Base-by-base conservation (phyloP, 2,888 invertebrate species). In the Orthonevra nobilis region DNA sequence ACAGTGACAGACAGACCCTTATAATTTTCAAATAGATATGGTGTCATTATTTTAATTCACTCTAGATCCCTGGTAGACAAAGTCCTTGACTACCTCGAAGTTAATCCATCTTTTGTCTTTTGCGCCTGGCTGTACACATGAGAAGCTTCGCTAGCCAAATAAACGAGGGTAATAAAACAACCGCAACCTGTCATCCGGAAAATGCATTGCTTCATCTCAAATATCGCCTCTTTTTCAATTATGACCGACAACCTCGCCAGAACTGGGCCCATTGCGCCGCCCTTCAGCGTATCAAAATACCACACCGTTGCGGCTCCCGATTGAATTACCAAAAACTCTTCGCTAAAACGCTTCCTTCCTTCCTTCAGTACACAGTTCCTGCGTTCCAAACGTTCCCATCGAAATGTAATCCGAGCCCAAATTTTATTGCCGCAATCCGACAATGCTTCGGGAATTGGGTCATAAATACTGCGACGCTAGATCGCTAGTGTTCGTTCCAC, bases 291-390 rank as follows among this genome's bases (percentile, higher is more conserved):
- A n/a, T n/a, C n/a, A n/a, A n/a, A n/a, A 54, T 23, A 50, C 66
- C 54, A 56, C 66, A 66, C 36, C 32, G 40, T 38, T 46, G 46
- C 38, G 28, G 26, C 38, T 1, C 15, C 26, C 56, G 56, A 68
- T 68, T 56, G 46, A 68, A 68, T 68, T 56, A 68, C 56, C n/a
- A n/a, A n/a, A n/a, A 46, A 46, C 20, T 34, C 4, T 19, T 42
- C 20, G 19, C 46, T 28, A 9, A 63, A 50, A 10, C 54, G 26
- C 56, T 56, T 66, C 66, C 56, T 46, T 56, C 56, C 34, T 36
- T 3, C n/a, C n/a, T n/a, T n/a, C n/a, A n/a, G n/a, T n/a, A n/a
- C n/a, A n/a, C n/a, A n/a, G n/a, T n/a, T n/a, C n/a, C n/a, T n/a
- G n/a, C n/a, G n/a, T 19, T 26, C n/a, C 17, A 15, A 32, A 26